Percentiles rank a stretch among this genome's conserved stretches.
phyloP scores from a whole-genome alignment of 1,140 invertebrate genomes.

The Drosophila virilis region DNA sequence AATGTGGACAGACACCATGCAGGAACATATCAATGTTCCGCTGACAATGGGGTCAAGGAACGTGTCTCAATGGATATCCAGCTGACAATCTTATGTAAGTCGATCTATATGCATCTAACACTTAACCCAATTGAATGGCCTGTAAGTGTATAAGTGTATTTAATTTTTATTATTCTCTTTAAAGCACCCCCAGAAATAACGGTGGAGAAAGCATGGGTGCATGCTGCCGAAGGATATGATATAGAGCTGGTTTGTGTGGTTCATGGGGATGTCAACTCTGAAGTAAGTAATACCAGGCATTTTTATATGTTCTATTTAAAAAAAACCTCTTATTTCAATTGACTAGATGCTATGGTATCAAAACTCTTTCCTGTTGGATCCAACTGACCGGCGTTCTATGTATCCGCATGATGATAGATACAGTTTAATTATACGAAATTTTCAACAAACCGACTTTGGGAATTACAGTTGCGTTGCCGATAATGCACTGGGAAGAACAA shows the following conservation, averaged over 20 bases:
- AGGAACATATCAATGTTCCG: slow-evolving; percentile 88
- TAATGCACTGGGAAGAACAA: slow-evolving; percentile 84
- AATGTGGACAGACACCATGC: slow-evolving; percentile 87
- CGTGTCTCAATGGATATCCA: slow-evolving; percentile 86
- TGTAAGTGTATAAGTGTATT: too few relatives aligned
- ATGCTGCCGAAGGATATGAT: slow-evolving; percentile 85
- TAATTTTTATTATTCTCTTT: slow-evolving; percentile 1
- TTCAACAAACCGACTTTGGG: slow-evolving; percentile 86
- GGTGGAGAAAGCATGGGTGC: slow-evolving; percentile 85
- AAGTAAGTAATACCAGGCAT: slow-evolving; percentile 68
- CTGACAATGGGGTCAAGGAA: slow-evolving; percentile 88
- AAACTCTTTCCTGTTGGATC: slow-evolving; percentile 86
- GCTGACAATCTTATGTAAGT: slow-evolving; percentile 87
- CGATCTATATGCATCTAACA: not conserved
- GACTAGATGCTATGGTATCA: slow-evolving; percentile 86
- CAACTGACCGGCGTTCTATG: slow-evolving; percentile 86
- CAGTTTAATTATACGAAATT: slow-evolving; percentile 86
- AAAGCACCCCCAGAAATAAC: slow-evolving; percentile 85
- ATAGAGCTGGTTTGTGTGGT: slow-evolving; percentile 85
- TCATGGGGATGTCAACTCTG: slow-evolving; percentile 85
- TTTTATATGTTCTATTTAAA: not conserved
- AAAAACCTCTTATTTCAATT: not conserved
- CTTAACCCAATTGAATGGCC: too few relatives aligned
- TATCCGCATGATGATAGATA: slow-evolving; percentile 86
- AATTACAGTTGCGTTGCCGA: slow-evolving; percentile 86